A percentile compares a stretch with the other conserved stretches of the same genome.
These are phyloP conservation scores for Brachionus sp. DNA, from an alignment of 1,140 invertebrate species.

Conservation along the genomic window DNA sequence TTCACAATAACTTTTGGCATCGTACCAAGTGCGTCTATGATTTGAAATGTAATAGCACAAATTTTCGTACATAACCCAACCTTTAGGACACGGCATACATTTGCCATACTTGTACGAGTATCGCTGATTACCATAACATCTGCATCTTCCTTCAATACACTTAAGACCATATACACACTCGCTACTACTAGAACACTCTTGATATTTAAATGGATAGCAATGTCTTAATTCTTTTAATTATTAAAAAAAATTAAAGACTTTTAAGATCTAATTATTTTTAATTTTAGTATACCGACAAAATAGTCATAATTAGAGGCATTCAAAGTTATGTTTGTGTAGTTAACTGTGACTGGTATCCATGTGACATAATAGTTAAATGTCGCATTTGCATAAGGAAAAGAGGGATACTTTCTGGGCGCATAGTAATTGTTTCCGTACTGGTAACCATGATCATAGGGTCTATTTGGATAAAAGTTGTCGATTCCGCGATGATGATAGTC, in stretches of 20 bases:
- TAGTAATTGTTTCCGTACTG: neutral
- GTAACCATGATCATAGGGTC: neutral
- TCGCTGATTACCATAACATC: neutral
- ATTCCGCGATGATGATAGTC: neutral
- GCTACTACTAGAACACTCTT: neutral
- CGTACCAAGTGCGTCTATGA: slow-evolving; percentile 3
- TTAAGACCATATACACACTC: neutral
- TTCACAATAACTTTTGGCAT: slow-evolving; percentile 25
- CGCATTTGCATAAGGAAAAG: neutral
- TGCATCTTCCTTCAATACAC: neutral
- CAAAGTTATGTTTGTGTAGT: neutral
- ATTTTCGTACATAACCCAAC: slow-evolving; percentile 4
- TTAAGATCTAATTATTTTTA: neutral
- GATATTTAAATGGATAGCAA: neutral
- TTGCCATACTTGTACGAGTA: neutral
- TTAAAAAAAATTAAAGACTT: neutral
- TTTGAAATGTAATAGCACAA: slow-evolving; percentile 16
- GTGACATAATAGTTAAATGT: neutral
- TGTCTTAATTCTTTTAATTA: neutral
- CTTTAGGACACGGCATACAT: neutral
- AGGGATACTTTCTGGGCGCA: neutral
- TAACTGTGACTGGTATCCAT: neutral
- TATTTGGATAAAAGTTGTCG: neutral
- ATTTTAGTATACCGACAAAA: neutral
- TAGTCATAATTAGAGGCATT: neutral